Percentiles rank a stretch among this genome's conserved stretches.
These are phyloP conservation scores for Carettochelys insculpta DNA, from an alignment of 2,113 vertebrate species.

Conservation along the genomic window DNA sequence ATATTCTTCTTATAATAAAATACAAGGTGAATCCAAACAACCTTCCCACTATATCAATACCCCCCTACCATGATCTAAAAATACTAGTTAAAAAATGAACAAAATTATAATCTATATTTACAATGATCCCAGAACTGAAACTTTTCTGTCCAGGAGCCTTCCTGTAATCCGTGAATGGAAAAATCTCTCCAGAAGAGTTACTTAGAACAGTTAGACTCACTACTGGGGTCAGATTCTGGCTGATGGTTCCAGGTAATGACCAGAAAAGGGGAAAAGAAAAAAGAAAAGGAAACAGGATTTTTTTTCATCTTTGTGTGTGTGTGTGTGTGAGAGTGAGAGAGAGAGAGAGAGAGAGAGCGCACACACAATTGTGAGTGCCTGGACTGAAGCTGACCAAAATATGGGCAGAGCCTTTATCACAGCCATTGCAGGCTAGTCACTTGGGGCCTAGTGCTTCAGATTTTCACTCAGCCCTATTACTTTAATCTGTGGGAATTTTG, in stretches of 20 bases:
- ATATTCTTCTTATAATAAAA: neutral
- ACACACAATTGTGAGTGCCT: neutral
- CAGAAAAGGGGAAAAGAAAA: neutral
- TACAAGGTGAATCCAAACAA: neutral
- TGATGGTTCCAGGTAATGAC: neutral
- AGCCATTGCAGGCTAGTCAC: neutral
- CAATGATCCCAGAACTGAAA: neutral
- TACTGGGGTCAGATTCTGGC: neutral
- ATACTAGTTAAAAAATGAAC: neutral
- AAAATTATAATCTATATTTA: neutral
- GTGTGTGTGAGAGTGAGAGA: too few relatives aligned
- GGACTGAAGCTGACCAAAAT: neutral
- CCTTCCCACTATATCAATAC: neutral
- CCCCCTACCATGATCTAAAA: neutral
- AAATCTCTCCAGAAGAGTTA: neutral
- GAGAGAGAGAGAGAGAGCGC: too few relatives aligned
- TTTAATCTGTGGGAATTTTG: neutral
- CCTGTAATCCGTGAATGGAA: neutral
- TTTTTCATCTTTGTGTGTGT: neutral
- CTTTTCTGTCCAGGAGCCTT: neutral
- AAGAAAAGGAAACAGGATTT: neutral
- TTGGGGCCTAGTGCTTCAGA: neutral
- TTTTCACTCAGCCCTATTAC: neutral
- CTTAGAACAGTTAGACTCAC: neutral
- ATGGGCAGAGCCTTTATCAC: neutral